Evolutionary conservation across 2,113 vertebrate species (phyloP).

Genomic region (Ifrita kowaldi): DNA sequence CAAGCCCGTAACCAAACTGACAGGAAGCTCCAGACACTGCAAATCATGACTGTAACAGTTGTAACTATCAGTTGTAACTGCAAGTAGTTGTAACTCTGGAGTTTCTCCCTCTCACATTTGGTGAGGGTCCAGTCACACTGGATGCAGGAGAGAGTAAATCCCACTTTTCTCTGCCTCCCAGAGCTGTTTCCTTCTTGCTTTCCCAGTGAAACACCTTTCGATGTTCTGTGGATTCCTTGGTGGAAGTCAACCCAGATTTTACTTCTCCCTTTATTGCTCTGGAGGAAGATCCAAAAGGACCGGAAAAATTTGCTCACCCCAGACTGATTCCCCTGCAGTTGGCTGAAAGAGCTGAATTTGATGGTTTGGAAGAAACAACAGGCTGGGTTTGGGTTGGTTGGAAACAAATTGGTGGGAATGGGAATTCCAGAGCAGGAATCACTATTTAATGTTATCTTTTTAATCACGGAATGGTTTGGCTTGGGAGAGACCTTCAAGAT

Average conservation of each 20-base stretch:
- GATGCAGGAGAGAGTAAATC: background rate
- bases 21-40: background rate
- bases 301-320: background rate
- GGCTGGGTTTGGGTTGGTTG: background rate
- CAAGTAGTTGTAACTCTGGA: background rate
- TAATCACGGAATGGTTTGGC: background rate
- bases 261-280: background rate
- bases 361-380: background rate
- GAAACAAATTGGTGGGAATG: background rate
- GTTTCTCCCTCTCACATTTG: background rate
- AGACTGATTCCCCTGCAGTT: background rate
- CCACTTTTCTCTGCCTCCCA: accelerated
- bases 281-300: background rate
- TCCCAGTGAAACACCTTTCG: background rate
- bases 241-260: background rate
- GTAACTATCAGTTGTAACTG: background rate
- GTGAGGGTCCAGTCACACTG: background rate
- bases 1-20: background rate
- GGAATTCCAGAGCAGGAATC: background rate
- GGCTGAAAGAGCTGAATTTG: background rate
- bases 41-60: accelerated
- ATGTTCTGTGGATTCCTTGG: background rate
- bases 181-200: background rate
- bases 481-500: too few species aligned
- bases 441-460: background rate